Evolutionary conservation across 2,113 vertebrate species (phyloP), one percentile per base, ranked within the genome.

Genomic region (Anas platyrhynchos): DNA sequence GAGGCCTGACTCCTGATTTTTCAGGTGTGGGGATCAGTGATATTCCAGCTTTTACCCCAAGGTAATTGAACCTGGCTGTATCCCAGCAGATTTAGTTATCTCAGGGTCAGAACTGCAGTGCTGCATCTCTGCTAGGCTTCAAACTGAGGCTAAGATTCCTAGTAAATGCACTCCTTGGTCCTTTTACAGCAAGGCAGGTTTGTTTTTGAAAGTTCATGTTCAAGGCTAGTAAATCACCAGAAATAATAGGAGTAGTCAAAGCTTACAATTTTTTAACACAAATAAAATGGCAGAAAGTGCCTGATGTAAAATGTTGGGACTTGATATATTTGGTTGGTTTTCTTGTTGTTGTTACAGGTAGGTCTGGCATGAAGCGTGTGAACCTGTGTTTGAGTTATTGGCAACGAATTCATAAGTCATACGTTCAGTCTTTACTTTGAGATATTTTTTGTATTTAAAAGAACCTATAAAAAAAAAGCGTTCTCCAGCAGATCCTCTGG

Each of bases 221-320:
- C 52, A 73, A 76, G 71, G 74, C 32, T 38, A 72, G 61, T 43
- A 83, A 72, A 52, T 88, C 41, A 58, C 6, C 12, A 58, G 81
- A 61, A 79, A 38, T 65, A 88, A 65, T 0, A 71, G 41, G 62
- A 81, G 62, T 58, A 91, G 88, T 94, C 69, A 67, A 90, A 94
- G 71, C 79, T 55, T 83, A 16, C 83, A 90, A 88, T 48, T 86
- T 63, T 93, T 44, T 62, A 92, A 90, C 87, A 68, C 36, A 73
- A 72, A 62, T 68, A 27, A 88, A 86, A 79, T 15, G 34, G 36
- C 56, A 76, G 38, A 82, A 58, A 69, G 36, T 66, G 16, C 59
- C 13, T 44, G 29, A 23, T 3, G 27, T 32, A 59, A 76, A 16
- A 29, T 34, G 34, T 59, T 62, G n/a, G 12, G 36, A 54, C 23